phyloP scores from a whole-genome alignment of 2,888 invertebrate genomes.

The Drosophila fulvimacula region DNA sequence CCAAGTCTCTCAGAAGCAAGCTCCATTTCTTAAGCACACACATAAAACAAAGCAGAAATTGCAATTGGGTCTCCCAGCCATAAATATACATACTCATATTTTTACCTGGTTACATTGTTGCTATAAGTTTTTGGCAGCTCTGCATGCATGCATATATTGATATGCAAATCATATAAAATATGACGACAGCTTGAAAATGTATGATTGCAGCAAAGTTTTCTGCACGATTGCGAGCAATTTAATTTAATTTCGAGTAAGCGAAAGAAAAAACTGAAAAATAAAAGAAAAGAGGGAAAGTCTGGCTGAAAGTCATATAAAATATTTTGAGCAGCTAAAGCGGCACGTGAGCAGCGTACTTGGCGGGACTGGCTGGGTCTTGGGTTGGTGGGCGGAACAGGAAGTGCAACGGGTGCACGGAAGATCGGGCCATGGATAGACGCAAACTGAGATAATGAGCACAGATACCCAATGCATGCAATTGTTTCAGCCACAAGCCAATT shows the following conservation, averaged over 20 bases:
- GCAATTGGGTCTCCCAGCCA: not conserved
- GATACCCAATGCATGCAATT: conserved; percentile 3
- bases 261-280: not conserved
- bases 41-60: not conserved
- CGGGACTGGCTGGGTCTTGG: no score
- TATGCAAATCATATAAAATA: conserved; percentile 18
- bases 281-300: not conserved
- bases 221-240: conserved; percentile 20
- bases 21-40: not conserved
- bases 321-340: conserved; percentile 4
- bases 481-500: conserved; percentile 7
- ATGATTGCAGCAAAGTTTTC: conserved; percentile 20
- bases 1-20: no score
- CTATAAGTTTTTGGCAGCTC: not conserved
- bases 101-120: not conserved
- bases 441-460: conserved; percentile 15
- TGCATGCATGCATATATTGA: not conserved
- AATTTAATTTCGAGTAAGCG: conserved; percentile 16
- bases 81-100: no score
- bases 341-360: conserved; percentile 7
- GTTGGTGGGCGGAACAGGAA: not conserved
- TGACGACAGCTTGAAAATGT: conserved; percentile 8
- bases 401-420: not conserved
- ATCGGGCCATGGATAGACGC: conserved; percentile 6
- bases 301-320: conserved; percentile 5